Evolutionary conservation across 2,113 vertebrate species (phyloP).

Genomic region (Stercorarius parasiticus): DNA sequence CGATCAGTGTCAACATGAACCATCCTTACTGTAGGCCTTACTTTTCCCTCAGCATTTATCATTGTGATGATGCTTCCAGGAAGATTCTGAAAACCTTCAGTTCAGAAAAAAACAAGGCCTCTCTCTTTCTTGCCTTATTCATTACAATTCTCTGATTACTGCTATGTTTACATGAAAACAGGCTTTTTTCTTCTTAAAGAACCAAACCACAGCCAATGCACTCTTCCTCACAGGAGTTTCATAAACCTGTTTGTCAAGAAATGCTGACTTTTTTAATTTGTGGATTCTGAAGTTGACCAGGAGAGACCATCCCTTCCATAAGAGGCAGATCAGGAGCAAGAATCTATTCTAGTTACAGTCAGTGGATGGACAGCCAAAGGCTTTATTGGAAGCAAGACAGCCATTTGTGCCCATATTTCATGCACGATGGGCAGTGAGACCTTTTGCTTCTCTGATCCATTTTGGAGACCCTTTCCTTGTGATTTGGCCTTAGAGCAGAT

Average conservation of each 20-base stretch:
- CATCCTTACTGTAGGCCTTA: background rate
- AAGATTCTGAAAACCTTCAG: constrained; percentile 1
- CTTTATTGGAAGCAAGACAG: background rate
- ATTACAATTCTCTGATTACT: background rate
- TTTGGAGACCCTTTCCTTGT: background rate
- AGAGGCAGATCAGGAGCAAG: background rate
- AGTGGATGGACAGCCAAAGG: background rate
- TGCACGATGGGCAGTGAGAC: background rate
- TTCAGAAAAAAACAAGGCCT: background rate
- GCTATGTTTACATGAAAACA: background rate
- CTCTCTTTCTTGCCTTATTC: background rate
- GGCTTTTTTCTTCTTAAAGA: background rate
- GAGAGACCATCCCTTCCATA: background rate
- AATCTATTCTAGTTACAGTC: background rate
- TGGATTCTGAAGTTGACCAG: background rate
- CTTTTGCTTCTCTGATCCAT: background rate
- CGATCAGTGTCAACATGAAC: background rate
- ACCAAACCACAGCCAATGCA: background rate
- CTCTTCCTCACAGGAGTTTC: background rate
- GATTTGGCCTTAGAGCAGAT: background rate
- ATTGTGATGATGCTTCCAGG: background rate
- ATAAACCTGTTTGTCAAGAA: background rate
- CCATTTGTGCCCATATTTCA: background rate
- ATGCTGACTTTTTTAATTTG: background rate
- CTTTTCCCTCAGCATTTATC: constrained; percentile 14